Evolutionary conservation across 2,888 invertebrate species (phyloP).

Genomic region (Galerucella calmariensis): DNA sequence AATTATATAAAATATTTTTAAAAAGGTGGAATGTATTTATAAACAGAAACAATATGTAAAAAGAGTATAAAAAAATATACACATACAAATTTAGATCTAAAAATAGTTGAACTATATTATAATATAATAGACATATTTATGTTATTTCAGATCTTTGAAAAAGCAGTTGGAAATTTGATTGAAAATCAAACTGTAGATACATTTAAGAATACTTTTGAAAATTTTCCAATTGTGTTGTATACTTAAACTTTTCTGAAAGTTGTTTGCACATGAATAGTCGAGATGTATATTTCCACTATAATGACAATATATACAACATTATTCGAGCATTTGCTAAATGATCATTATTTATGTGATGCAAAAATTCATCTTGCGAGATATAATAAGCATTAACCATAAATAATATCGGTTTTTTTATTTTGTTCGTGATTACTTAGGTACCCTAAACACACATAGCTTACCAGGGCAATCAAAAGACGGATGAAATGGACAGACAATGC

Average conservation of each 20-base stretch:
- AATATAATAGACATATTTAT: neutral
- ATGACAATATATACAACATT: too few relatives aligned
- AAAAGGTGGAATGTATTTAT: slow-evolving; percentile 53
- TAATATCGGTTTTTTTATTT: too few relatives aligned
- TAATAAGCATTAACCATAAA: too few relatives aligned
- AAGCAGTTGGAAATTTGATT: neutral
- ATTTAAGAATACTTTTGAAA: neutral
- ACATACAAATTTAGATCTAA: slow-evolving; percentile 23
- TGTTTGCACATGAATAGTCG: too few relatives aligned
- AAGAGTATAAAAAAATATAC: slow-evolving; percentile 33
- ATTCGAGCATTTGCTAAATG: too few relatives aligned
- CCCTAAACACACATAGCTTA: too few relatives aligned
- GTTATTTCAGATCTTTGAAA: slow-evolving; percentile 10
- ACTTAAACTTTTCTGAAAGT: neutral
- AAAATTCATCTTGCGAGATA: too few relatives aligned
- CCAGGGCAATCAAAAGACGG: too few relatives aligned
- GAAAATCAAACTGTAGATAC: neutral
- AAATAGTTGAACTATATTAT: slow-evolving; percentile 13
- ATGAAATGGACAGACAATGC: too few relatives aligned
- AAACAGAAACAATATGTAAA: slow-evolving; percentile 46
- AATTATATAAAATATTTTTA: slow-evolving; percentile 53
- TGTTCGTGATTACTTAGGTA: too few relatives aligned
- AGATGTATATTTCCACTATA: too few relatives aligned
- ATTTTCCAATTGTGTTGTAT: neutral
- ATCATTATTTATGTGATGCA: too few relatives aligned